Conservation (phyloP, 2,888 invertebrate species). For the Amphipoea lucens region DNA sequence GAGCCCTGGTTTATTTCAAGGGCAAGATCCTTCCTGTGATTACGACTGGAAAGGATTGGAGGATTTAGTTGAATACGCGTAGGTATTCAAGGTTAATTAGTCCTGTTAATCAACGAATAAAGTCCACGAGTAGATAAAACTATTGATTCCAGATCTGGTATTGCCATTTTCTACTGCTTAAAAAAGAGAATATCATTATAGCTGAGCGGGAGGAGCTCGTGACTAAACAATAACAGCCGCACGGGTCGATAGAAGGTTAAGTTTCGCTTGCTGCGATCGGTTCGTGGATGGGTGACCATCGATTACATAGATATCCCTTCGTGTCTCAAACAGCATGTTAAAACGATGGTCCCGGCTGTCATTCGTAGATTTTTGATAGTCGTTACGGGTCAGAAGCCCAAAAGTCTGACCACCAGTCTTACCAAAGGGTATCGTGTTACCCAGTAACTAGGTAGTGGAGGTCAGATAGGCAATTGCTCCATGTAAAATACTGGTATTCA, state of each 20-base stretch:
- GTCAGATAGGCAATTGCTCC: neutral
- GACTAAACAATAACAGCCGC: neutral
- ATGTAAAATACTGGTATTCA: neutral
- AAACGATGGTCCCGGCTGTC: too few species aligned
- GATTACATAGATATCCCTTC: neutral
- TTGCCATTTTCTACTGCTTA: neutral
- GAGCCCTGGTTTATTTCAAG: slow-evolving; percentile 70
- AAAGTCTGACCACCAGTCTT: neutral
- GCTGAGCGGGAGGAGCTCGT: neutral
- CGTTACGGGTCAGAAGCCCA: neutral
- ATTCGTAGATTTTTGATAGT: neutral
- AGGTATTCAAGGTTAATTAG: neutral
- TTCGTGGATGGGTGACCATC: neutral
- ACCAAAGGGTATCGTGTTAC: neutral
- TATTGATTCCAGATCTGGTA: neutral
- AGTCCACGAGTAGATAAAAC: neutral
- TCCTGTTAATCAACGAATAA: neutral
- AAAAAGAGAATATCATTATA: neutral
- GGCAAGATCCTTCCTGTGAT: slow-evolving; percentile 52
- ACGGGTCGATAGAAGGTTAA: neutral
- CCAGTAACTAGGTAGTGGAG: neutral
- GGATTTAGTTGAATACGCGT: neutral
- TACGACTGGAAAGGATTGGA: slow-evolving; percentile 6
- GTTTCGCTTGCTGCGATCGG: neutral
- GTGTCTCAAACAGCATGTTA: neutral